Conservation (phyloP, 2,888 invertebrate genomes). For the Trisateles emortualis region DNA sequence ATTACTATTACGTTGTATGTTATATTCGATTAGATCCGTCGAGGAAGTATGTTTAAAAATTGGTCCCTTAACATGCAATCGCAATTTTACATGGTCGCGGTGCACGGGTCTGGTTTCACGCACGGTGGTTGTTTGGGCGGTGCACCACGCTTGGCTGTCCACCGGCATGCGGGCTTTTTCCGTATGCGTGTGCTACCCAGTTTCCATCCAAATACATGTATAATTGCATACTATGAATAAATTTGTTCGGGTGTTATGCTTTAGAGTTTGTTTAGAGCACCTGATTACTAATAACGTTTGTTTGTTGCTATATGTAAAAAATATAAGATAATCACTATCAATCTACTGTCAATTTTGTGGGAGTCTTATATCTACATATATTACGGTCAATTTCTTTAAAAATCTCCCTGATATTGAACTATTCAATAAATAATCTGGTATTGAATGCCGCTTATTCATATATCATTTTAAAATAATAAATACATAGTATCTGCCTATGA, state of each 20-base stretch:
- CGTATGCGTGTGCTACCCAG: conserved; percentile 63
- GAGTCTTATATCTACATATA: too few species aligned
- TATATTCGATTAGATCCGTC: conserved; percentile 36
- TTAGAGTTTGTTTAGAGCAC: background rate
- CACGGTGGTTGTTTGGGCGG: conserved; percentile 52
- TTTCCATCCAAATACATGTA: conserved; percentile 54
- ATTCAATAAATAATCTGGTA: too few species aligned
- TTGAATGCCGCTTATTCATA: too few species aligned
- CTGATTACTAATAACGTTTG: too few species aligned
- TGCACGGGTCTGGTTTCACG: conserved; percentile 60
- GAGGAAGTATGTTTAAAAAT: conserved; percentile 54
- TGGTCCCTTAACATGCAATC: conserved; percentile 54
- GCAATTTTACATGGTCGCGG: conserved; percentile 42
- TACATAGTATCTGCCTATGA: too few species aligned
- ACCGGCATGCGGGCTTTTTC: conserved; percentile 63
- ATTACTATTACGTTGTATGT: conserved; percentile 1
- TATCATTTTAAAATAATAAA: too few species aligned
- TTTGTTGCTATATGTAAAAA: too few species aligned
- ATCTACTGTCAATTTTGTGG: too few species aligned
- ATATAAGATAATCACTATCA: too few species aligned
- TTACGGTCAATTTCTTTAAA: too few species aligned
- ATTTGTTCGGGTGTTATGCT: background rate
- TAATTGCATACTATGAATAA: conserved; percentile 46
- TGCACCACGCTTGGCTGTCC: conserved; percentile 60
- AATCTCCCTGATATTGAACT: too few species aligned